These are phyloP conservation scores for Nebria ingens DNA, from an alignment of 1,140 invertebrate genomes.

Conservation along the genomic window DNA sequence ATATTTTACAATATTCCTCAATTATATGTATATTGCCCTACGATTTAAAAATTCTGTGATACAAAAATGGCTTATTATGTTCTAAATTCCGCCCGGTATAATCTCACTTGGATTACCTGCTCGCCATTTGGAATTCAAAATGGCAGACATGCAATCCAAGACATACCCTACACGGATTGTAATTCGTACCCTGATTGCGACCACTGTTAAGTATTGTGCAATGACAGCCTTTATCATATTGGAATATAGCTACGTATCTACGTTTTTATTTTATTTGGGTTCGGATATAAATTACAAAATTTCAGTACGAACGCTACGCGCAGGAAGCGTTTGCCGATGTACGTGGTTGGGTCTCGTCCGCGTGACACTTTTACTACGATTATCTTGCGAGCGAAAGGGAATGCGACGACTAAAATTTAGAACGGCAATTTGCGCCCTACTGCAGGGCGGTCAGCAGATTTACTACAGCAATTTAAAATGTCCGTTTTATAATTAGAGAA, in stretches of 20 bases:
- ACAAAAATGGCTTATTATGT: not conserved
- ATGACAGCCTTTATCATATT: constrained; percentile 27
- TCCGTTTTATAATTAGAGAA: constrained; percentile 9
- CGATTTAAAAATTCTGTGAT: constrained; percentile 3
- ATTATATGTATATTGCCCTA: constrained; percentile 5
- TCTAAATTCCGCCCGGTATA: not conserved
- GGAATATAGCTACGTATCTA: constrained; percentile 10
- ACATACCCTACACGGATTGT: constrained; percentile 2
- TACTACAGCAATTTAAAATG: constrained; percentile 8
- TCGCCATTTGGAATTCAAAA: not conserved
- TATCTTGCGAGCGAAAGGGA: constrained; percentile 9
- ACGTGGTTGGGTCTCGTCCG: not conserved
- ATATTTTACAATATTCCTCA: not conserved
- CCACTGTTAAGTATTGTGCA: constrained; percentile 26
- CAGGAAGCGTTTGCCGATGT: not conserved
- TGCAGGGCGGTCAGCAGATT: constrained; percentile 5
- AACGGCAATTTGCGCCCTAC: constrained; percentile 1
- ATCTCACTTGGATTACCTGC: not conserved
- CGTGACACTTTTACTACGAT: not conserved
- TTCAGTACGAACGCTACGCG: constrained; percentile 7
- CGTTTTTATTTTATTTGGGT: constrained; percentile 14
- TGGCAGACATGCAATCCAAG: not conserved
- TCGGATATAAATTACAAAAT: constrained; percentile 14
- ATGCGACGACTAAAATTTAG: not conserved
- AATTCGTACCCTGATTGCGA: constrained; percentile 31